These are phyloP conservation scores for Rotaria sp. DNA, from an alignment of 2,888 invertebrate genomes.

Conservation along the genomic window DNA sequence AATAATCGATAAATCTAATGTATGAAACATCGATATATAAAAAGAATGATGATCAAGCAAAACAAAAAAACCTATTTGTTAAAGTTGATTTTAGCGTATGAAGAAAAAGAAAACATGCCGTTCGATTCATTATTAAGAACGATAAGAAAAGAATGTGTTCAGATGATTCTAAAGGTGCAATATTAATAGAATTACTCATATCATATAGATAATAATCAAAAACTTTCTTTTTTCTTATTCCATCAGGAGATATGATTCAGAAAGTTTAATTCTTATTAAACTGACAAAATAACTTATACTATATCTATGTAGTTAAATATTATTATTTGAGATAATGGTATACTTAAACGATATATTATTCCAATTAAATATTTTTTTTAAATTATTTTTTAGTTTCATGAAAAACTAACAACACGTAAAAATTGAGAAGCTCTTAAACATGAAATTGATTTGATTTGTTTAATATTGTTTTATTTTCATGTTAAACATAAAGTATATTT, in stretches of 20 bases:
- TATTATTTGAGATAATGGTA: background rate
- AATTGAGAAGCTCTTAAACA: background rate
- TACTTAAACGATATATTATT: background rate
- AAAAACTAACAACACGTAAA: background rate
- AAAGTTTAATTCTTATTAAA: background rate
- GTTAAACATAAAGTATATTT: background rate
- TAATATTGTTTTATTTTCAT: background rate
- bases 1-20: background rate
- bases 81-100: background rate
- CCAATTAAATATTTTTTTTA: background rate
- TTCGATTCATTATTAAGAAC: background rate
- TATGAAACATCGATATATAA: no score
- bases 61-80: background rate
- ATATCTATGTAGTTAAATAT: background rate
- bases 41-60: background rate
- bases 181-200: background rate
- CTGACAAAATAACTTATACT: background rate
- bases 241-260: background rate
- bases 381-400: background rate
- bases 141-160: background rate
- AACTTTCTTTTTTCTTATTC: background rate
- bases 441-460: background rate
- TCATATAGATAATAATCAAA: background rate
- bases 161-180: background rate
- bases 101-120: background rate